Base-by-base conservation (phyloP, 2,888 invertebrate species). In the Bugula neritina region DNA sequence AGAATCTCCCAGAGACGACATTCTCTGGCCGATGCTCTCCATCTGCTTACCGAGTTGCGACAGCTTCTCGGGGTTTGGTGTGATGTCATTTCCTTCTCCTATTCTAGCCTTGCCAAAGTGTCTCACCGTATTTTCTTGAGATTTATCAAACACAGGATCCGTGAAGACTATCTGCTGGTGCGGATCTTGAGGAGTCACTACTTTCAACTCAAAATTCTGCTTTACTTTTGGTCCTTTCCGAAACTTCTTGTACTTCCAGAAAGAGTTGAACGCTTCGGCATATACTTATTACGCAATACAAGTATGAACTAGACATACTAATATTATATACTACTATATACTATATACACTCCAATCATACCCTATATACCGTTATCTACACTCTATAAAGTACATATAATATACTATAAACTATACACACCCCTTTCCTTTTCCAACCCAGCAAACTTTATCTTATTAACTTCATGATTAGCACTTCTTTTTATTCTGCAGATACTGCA, bases 231-330 rank as follows among this genome's bases (percentile, higher is more conserved):
- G 95, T 0, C 98, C 96, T 86, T 98, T 95, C 0, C 96, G 92
- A 86, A 97, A 97, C 0, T 96, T 94, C 86, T 98, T 98, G 85
- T 98, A 98, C 84, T 98, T 97, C 97, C 98, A 98, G 84, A 98
- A 98, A 85, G 31, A 31, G n/a, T 63, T 63, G 63, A 17, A n/a
- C n/a, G n/a, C n/a, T n/a, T n/a, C n/a, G n/a, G n/a, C n/a, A n/a
- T n/a, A n/a, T n/a, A n/a, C n/a, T n/a, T n/a, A n/a, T n/a, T n/a
- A n/a, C n/a, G n/a, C n/a, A n/a, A n/a, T n/a, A n/a, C n/a, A n/a
- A n/a, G n/a, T n/a, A n/a, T n/a, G n/a, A n/a, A n/a, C n/a, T n/a
- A n/a, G n/a, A n/a, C n/a, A n/a, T n/a, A n/a, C n/a, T n/a, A n/a
- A n/a, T n/a, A n/a, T n/a, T n/a, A n/a, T n/a, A n/a, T n/a, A n/a